Conservation (phyloP, 2,797 vertebrate species). For the Tenualosa thibaudeaui region DNA sequence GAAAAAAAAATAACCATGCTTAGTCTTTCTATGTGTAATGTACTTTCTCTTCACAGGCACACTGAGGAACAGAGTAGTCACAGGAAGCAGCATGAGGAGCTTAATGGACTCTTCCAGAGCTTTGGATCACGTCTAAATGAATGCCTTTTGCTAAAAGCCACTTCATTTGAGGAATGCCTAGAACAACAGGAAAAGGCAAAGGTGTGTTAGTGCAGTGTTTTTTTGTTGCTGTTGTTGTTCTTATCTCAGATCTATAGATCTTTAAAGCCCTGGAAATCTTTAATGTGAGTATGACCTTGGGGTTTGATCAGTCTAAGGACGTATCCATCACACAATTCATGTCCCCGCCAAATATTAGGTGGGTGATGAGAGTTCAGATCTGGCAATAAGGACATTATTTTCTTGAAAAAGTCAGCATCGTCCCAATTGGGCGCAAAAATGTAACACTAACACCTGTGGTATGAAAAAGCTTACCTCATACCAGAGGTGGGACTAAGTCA, state of each 20-base stretch:
- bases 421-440: no score
- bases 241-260: no score
- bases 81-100: constrained; percentile 70
- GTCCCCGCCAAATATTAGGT: no score
- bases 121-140: constrained; percentile 70
- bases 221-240: neutral
- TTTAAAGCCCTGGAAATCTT: neutral
- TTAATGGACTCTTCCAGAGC: constrained; percentile 67
- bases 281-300: neutral
- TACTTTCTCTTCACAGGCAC: constrained; percentile 67
- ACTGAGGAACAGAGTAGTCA: constrained; percentile 70
- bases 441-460: no score
- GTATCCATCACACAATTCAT: neutral
- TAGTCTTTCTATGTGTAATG: neutral
- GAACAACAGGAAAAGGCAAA: constrained; percentile 74
- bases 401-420: no score
- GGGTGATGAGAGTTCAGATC: no score
- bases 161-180: constrained; percentile 79
- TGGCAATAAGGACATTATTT: neutral
- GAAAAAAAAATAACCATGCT: neutral
- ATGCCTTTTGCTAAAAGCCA: constrained; percentile 63
- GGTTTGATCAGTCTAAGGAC: neutral
- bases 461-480: no score
- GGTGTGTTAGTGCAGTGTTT: constrained; percentile 63
- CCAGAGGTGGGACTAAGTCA: no score